Conservation (phyloP, 2,113 vertebrate species). For the Cynopterus brachyotis region DNA sequence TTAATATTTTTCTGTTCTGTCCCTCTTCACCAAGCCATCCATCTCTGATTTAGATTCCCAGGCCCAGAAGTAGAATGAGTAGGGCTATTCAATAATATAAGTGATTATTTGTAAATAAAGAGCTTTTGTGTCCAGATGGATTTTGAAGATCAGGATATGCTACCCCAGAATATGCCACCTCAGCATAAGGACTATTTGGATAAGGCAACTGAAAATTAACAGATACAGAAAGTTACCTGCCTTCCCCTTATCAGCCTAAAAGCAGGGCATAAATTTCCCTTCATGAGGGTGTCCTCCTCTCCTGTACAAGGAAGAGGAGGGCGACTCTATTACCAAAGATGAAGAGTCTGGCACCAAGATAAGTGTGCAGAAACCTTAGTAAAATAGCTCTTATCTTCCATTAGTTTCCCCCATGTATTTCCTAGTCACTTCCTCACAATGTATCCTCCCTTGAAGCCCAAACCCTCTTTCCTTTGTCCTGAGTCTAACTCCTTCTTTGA, state of each 20-base stretch:
- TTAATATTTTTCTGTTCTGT: neutral
- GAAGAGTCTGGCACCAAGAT: neutral
- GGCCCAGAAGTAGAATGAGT: neutral
- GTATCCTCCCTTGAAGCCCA: neutral
- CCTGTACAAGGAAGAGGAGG: neutral
- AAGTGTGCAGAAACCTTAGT: neutral
- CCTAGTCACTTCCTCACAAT: neutral
- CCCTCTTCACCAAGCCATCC: neutral
- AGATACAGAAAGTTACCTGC: neutral
- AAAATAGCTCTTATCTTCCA: neutral
- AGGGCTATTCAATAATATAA: neutral
- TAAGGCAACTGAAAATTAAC: neutral
- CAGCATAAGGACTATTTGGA: neutral
- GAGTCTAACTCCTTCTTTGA: neutral
- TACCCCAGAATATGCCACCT: neutral
- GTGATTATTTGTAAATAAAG: neutral
- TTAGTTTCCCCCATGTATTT: neutral
- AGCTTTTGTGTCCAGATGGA: neutral
- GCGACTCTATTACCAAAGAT: neutral
- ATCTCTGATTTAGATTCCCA: neutral
- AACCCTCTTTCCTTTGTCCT: neutral
- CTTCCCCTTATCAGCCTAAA: neutral
- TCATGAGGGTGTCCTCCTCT: neutral
- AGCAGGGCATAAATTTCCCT: neutral
- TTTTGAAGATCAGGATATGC: neutral